Conservation (phyloP, 1,140 invertebrate genomes). For the Nomia melanderi region DNA sequence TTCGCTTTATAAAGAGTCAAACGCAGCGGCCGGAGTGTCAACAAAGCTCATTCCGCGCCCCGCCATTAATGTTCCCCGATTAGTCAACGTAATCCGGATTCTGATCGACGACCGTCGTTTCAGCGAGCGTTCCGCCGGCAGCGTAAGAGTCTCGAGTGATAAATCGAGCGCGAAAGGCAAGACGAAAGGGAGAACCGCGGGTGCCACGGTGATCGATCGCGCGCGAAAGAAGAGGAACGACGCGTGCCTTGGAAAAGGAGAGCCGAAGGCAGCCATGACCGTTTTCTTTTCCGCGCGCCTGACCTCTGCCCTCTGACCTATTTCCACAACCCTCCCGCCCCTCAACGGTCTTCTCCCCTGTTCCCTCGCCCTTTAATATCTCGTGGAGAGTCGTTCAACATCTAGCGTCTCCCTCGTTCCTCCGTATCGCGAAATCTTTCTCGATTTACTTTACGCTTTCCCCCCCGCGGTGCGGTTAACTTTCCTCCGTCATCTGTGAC, state of each 20-base stretch:
- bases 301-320: constrained; percentile 55
- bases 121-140: background rate
- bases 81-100: constrained; percentile 6
- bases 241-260: constrained; percentile 3
- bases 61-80: background rate
- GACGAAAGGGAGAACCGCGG: constrained; percentile 21
- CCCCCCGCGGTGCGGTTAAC: background rate
- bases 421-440: background rate
- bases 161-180: constrained; percentile 44
- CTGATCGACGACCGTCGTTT: constrained; percentile 23
- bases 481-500: background rate
- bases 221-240: background rate
- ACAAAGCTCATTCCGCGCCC: background rate
- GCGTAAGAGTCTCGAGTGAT: constrained; percentile 11
- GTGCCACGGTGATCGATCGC: constrained; percentile 36
- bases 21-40: too few species aligned
- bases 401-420: background rate
- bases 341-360: background rate
- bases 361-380: background rate
- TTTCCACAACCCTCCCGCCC: constrained; percentile 36
- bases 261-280: constrained; percentile 46
- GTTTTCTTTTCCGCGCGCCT: constrained; percentile 50
- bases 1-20: too few species aligned
- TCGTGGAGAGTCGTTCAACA: background rate
- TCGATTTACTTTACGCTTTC: background rate